Evolutionary conservation across 2,888 invertebrate species (phyloP).

Genomic region (Ophion obscuratus): DNA sequence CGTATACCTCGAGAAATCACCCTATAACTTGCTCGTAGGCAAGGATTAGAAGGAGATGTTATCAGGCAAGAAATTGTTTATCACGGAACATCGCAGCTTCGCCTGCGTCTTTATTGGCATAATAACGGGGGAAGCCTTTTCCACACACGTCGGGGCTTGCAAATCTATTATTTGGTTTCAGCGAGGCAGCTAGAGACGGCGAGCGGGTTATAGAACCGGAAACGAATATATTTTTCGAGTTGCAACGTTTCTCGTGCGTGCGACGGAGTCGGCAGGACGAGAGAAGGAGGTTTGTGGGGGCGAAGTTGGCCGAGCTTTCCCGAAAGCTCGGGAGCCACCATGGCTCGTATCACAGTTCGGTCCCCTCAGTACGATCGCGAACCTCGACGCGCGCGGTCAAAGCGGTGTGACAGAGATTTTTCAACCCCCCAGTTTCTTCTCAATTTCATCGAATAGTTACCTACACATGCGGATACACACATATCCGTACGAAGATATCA

Average conservation of each 20-base stretch:
- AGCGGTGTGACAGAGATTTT: constrained; percentile 42
- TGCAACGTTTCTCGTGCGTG: constrained; percentile 32
- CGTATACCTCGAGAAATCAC: no score
- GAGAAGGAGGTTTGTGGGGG: constrained; percentile 31
- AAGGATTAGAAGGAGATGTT: no score
- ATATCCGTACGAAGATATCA: background rate
- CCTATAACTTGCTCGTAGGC: no score
- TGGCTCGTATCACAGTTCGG: constrained; percentile 74
- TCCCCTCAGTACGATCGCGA: constrained; percentile 80
- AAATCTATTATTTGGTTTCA: constrained; percentile 12
- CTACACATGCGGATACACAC: background rate
- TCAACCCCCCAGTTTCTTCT: background rate
- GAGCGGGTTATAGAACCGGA: constrained; percentile 1
- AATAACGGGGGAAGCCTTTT: no score
- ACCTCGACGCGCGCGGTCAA: constrained; percentile 77
- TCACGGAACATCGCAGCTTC: no score
- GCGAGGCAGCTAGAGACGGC: background rate
- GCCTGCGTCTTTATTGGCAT: no score
- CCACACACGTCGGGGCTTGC: background rate
- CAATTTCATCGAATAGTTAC: background rate
- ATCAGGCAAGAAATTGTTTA: no score
- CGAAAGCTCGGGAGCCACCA: constrained; percentile 70
- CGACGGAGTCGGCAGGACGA: constrained; percentile 18
- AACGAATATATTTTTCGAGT: constrained; percentile 27
- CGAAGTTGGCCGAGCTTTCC: constrained; percentile 77